These are phyloP conservation scores for Onthophagus taurus DNA, from an alignment of 1,140 invertebrate species.

Conservation along the genomic window DNA sequence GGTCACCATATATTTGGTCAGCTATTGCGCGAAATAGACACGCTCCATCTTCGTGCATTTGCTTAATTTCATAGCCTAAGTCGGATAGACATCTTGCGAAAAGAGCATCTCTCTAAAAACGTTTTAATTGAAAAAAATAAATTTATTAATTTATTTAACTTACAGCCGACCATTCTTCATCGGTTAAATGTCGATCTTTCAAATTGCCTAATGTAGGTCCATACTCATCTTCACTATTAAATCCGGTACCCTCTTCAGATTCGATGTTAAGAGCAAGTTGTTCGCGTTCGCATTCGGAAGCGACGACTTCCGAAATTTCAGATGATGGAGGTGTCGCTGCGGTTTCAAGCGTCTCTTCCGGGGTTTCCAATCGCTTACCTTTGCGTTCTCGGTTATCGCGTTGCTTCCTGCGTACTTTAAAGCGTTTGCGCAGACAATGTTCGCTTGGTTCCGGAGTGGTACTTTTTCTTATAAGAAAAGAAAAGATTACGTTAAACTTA, in stretches of 20 bases:
- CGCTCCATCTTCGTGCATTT: conserved; percentile 87
- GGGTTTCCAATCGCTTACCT: conserved; percentile 26
- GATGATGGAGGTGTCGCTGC: conserved; percentile 22
- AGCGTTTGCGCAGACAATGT: conserved; percentile 29
- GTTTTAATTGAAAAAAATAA: conserved; percentile 8
- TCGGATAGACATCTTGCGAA: conserved; percentile 67
- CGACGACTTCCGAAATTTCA: conserved; percentile 19
- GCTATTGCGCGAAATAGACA: conserved; percentile 87
- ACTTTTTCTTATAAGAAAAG: conserved; percentile 19
- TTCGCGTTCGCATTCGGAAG: conserved; percentile 27
- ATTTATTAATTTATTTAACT: conserved; percentile 4
- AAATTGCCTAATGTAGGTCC: conserved; percentile 23
- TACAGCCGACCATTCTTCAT: conserved; percentile 36
- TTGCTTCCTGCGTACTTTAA: conserved; percentile 28
- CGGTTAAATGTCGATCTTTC: conserved; percentile 26
- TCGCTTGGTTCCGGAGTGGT: conserved; percentile 31
- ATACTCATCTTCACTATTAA: conserved; percentile 38
- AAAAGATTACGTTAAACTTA: not conserved
- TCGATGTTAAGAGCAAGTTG: conserved; percentile 21
- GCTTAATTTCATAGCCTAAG: conserved; percentile 74
- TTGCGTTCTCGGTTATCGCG: conserved; percentile 27
- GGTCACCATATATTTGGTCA: conserved; percentile 88
- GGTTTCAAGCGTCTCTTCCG: conserved; percentile 25
- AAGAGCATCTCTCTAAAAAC: conserved; percentile 32
- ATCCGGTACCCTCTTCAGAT: conserved; percentile 33